Conservation (phyloP, 2,888 invertebrate species). For the Drosophila infuscata region DNA sequence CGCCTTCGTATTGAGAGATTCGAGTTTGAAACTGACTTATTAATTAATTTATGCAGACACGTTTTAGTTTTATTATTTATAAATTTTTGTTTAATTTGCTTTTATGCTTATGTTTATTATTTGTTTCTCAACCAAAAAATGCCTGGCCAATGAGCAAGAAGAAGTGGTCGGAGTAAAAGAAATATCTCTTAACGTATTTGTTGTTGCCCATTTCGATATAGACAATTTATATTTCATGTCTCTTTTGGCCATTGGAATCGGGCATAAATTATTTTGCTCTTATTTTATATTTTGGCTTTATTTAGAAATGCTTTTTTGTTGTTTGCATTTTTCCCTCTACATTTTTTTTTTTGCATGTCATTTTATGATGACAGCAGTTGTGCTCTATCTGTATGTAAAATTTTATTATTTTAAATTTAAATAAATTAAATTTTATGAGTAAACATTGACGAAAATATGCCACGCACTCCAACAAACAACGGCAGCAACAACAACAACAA, state of each 20-base stretch:
- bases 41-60: conserved; percentile 85
- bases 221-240: conserved; percentile 65
- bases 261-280: conserved; percentile 73
- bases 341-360: conserved; percentile 21
- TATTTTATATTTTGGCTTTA: conserved; percentile 59
- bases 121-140: conserved; percentile 53
- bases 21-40: conserved; percentile 73
- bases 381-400: conserved; percentile 32
- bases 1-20: conserved; percentile 35
- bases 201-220: conserved; percentile 27
- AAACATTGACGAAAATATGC: conserved; percentile 75
- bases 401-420: conserved; percentile 75
- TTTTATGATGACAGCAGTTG: conserved; percentile 45
- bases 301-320: conserved; percentile 48
- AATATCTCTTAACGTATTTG: conserved; percentile 45
- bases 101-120: conserved; percentile 52
- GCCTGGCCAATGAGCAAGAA: conserved; percentile 1
- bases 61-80: conserved; percentile 83
- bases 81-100: conserved; percentile 78
- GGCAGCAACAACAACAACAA: conserved; percentile 25
- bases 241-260: conserved; percentile 65
- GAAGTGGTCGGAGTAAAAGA: conserved; percentile 20
- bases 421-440: conserved; percentile 80
- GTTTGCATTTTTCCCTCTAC: neutral
- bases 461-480: conserved; percentile 58